These are phyloP conservation scores for Arbacia lixula DNA, from an alignment of 53 echinoderm and acorn worm genomes.

Conservation along the genomic window DNA sequence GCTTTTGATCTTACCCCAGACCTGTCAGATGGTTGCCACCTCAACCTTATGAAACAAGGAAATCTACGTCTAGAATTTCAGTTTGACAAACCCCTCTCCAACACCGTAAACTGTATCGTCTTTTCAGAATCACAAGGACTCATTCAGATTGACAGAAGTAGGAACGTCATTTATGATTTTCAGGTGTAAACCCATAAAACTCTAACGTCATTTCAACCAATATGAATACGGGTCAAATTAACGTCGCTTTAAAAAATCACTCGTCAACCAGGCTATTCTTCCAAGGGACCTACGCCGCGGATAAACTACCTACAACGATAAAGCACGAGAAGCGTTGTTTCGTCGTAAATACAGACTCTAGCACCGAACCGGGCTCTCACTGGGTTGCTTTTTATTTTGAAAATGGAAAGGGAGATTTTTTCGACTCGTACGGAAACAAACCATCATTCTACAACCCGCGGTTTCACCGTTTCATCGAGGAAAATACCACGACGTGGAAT, in stretches of 20 bases:
- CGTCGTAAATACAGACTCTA: conserved; percentile 43
- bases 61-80: conserved; percentile 65
- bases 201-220: neutral
- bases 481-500: conserved; percentile 21
- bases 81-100: conserved; percentile 47
- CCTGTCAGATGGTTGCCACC: conserved; percentile 48
- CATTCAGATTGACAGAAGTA: conserved; percentile 27
- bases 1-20: conserved; percentile 64
- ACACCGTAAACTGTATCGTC: conserved; percentile 64
- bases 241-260: conserved; percentile 10
- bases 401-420: conserved; percentile 27
- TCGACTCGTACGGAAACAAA: conserved; percentile 37
- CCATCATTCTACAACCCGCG: neutral
- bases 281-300: neutral
- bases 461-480: conserved; percentile 2
- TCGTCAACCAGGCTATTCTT: neutral
- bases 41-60: conserved; percentile 62
- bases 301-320: conserved; percentile 12
- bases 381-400: conserved; percentile 39
- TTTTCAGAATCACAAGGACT: conserved; percentile 33
- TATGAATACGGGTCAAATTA: conserved; percentile 55
- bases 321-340: neutral
- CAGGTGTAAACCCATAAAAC: neutral
- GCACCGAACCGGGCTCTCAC: conserved; percentile 25
- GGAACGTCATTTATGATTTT: conserved; percentile 50